Evolutionary conservation across 2,113 vertebrate genomes (phyloP).

Genomic region (Trachemys scripta): DNA sequence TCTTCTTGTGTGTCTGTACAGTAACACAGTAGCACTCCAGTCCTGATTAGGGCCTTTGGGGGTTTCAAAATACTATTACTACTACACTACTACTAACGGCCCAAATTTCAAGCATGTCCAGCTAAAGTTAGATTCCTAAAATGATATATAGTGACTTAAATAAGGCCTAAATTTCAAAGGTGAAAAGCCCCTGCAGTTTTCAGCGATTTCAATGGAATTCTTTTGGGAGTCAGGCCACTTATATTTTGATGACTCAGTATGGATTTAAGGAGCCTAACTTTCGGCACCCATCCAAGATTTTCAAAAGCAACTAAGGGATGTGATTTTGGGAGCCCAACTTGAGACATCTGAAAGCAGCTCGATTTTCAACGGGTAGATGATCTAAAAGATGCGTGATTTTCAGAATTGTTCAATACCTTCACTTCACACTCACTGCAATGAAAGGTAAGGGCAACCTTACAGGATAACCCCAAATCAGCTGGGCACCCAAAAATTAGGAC

Average conservation of each 20-base stretch:
- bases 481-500: neutral
- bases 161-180: neutral
- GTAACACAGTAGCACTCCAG: neutral
- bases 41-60: neutral
- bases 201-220: neutral
- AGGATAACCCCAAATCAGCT: neutral
- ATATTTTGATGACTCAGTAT: neutral
- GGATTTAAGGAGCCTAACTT: neutral
- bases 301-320: neutral
- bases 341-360: neutral
- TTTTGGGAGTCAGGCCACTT: neutral
- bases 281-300: neutral
- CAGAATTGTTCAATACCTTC: neutral
- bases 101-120: neutral
- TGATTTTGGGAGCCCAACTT: neutral
- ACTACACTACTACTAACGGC: neutral
- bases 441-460: neutral
- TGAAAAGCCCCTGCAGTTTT: neutral
- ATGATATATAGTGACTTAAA: neutral
- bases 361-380: neutral
- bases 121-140: neutral
- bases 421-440: neutral
- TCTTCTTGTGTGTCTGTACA: neutral
- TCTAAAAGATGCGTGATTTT: neutral
- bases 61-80: neutral